phyloP scores from a whole-genome alignment of 2,888 invertebrate genomes.

The Cyclophora albipunctata region DNA sequence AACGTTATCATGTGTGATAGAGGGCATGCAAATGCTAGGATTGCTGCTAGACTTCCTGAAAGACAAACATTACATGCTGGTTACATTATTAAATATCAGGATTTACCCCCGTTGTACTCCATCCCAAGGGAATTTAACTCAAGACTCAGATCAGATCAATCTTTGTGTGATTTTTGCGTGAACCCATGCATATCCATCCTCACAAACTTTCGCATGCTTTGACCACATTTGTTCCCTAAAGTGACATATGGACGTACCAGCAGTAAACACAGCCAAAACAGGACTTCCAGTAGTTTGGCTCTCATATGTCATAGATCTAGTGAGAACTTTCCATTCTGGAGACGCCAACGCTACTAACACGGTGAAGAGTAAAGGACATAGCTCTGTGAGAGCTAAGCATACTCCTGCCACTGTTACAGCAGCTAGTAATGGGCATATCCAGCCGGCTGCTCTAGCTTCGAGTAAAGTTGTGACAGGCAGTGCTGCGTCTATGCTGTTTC shows the following conservation, averaged over 20 bases:
- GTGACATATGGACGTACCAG: constrained; percentile 49
- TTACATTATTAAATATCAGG: neutral
- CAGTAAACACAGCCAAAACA: constrained; percentile 78
- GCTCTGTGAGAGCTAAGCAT: constrained; percentile 77
- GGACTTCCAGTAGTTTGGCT: constrained; percentile 77
- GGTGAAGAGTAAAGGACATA: constrained; percentile 73
- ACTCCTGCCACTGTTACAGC: constrained; percentile 76
- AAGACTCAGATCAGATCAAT: too few relatives aligned
- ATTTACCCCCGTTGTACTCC: neutral
- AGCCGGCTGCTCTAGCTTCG: constrained; percentile 75
- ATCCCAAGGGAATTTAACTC: too few relatives aligned
- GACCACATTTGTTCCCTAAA: too few relatives aligned
- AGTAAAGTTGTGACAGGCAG: constrained; percentile 76
- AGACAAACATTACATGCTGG: constrained; percentile 9
- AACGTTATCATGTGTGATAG: constrained; percentile 76
- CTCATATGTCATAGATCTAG: constrained; percentile 76
- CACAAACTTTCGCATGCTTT: too few relatives aligned
- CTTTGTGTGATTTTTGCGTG: too few relatives aligned
- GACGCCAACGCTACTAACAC: constrained; percentile 74
- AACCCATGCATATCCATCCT: too few relatives aligned
- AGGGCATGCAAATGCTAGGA: constrained; percentile 78
- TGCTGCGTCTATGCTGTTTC: constrained; percentile 74
- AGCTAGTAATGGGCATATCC: constrained; percentile 77
- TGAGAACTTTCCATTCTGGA: constrained; percentile 78
- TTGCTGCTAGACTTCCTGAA: constrained; percentile 77